Evolutionary conservation across 2,113 vertebrate genomes (phyloP), one percentile per base, ranked within the genome.

Genomic region (Cynocephalus volans): DNA sequence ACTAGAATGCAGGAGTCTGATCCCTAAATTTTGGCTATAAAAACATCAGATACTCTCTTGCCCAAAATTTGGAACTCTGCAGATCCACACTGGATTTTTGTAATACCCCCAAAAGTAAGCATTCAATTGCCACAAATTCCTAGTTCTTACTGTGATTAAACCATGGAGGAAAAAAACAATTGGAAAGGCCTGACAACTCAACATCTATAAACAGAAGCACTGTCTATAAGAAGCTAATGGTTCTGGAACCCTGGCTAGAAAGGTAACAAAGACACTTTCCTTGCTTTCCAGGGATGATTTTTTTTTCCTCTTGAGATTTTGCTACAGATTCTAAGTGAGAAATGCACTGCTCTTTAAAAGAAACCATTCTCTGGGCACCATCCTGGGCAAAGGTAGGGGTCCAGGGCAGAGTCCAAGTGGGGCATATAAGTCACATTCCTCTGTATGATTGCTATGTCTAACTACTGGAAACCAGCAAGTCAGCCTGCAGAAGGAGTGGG

Each of bases 111-210:
- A 84, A 92, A 95, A 36, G 41, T 86, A 64, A 67, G 52, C 41
- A 96, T 58, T 97, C 33, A 86, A 18, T 83, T 85, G 14, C 64
- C 41, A 96, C 73, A 96, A 80, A 28, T 81, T 81, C 65, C 87
- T 15, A 96, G 13, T 83, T 92, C 64, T 81, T 84, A 73, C 69
- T 95, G 9, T 23, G 36, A 77, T 64, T 88, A 88, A 94, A 64
- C 26, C n/a, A 75, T 3, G 3, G 14, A 58, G 79, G 18, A 23
- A 79, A 15, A 67, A 90, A 88, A 81, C 19, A 54, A 52, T 60
- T 80, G 67, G 93, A 65, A 95, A 86, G 41, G n/a, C 41, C 73
- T 69, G 64, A 88, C 14, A 70, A 73, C 15, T 69, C 81, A 73
- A 79, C 13, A 77, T 52, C n/a, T 69, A 54, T 15, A 90, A 69